Conservation (phyloP, 2,888 invertebrate species). For the Tetramorium bicarinatum region DNA sequence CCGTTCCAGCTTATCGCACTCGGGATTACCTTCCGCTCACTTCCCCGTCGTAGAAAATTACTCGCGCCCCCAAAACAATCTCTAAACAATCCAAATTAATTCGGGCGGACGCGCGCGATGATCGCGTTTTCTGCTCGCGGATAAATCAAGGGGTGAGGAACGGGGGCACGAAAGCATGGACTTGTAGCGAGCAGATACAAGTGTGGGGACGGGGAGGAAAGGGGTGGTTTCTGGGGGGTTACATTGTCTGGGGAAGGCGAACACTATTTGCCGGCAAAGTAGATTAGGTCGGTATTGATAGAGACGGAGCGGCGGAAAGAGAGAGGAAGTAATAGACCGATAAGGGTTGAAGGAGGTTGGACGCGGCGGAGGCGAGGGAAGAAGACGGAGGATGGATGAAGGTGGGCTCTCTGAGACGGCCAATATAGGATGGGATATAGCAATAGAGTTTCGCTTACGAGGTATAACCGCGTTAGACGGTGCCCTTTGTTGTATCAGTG, state of each 20-base stretch:
- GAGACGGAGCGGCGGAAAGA: constrained; percentile 75
- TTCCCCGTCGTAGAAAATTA: constrained; percentile 35
- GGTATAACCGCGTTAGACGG: constrained; percentile 82
- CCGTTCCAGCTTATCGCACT: constrained; percentile 15
- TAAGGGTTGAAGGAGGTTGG: constrained; percentile 43
- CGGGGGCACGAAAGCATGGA: constrained; percentile 41
- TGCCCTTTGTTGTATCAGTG: constrained; percentile 83
- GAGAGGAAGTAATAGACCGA: constrained; percentile 63
- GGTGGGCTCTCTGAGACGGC: constrained; percentile 75
- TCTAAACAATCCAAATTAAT: constrained; percentile 51
- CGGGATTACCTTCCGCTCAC: constrained; percentile 8
- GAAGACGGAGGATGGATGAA: constrained; percentile 60
- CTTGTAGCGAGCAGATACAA: constrained; percentile 50
- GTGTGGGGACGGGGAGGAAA: constrained; percentile 31
- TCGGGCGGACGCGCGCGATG: constrained; percentile 41
- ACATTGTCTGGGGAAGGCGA: constrained; percentile 81
- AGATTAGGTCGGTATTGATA: constrained; percentile 83
- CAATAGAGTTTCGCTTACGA: constrained; percentile 81
- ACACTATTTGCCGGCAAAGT: constrained; percentile 83
- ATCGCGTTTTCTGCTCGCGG: constrained; percentile 50
- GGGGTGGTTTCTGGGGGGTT: constrained; percentile 65
- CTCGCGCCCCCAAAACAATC: constrained; percentile 40
- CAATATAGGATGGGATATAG: constrained; percentile 81
- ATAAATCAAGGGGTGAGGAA: constrained; percentile 15
- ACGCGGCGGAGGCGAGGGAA: neutral